A percentile compares a stretch with the other conserved stretches of the same genome.
Evolutionary conservation across 2,113 vertebrate genomes (phyloP).

Genomic region (Malaclemys terrapin): DNA sequence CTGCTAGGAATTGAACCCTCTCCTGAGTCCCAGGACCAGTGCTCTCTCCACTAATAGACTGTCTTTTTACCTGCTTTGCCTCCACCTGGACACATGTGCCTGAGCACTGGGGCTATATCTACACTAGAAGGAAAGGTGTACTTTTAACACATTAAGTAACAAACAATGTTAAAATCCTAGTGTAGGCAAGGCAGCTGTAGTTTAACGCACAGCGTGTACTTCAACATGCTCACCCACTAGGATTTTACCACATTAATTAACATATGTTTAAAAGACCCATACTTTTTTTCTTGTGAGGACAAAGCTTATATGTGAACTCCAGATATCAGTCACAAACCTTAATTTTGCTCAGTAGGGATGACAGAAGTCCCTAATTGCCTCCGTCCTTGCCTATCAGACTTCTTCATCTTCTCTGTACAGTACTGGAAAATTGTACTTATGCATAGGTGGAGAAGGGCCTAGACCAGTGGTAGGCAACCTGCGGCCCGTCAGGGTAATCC

Average conservation of each 20-base stretch:
- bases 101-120: fast-evolving
- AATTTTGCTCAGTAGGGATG: not conserved
- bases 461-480: not conserved
- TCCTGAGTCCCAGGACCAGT: not conserved
- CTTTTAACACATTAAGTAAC: not conserved
- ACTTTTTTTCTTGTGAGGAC: not conserved
- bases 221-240: not conserved
- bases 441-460: not conserved
- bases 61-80: not conserved
- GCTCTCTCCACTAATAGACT: not conserved
- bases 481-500: no score
- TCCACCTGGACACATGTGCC: not conserved
- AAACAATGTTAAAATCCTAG: not conserved
- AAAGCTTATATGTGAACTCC: not conserved
- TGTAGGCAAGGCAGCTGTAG: not conserved
- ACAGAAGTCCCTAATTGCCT: not conserved
- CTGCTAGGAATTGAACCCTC: not conserved
- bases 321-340: not conserved
- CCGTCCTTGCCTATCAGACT: not conserved
- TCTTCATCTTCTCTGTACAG: not conserved
- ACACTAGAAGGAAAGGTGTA: not conserved
- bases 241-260: not conserved
- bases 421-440: not conserved
- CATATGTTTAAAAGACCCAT: not conserved
- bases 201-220: not conserved